Conservation (phyloP, 2,113 vertebrate genomes). For the Onychostoma macrolepis region DNA sequence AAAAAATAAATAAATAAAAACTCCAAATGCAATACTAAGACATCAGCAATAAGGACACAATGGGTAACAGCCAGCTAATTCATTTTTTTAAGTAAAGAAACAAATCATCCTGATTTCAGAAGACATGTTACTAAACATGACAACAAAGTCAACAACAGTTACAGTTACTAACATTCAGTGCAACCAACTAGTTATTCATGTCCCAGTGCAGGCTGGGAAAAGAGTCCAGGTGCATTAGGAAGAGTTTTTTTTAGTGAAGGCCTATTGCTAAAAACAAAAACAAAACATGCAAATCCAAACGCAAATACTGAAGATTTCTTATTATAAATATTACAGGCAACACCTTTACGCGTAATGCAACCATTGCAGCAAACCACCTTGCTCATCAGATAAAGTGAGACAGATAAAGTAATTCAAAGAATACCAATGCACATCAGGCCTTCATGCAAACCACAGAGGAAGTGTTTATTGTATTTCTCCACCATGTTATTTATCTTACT, state of each 20-base stretch:
- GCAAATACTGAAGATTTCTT: not conserved
- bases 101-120: not conserved
- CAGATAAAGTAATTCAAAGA: slow-evolving; percentile 23
- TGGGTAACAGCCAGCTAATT: not conserved
- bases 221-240: not conserved
- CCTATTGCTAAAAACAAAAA: not conserved
- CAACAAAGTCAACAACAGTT: not conserved
- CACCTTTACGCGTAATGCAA: not conserved
- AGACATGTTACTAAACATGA: not conserved
- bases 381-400: not conserved
- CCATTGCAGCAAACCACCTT: not conserved
- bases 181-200: not conserved
- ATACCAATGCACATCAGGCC: not conserved
- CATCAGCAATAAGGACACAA: not conserved
- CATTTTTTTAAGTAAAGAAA: not conserved
- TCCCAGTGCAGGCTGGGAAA: not conserved
- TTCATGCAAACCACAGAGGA: slow-evolving; percentile 33
- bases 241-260: too few relatives aligned
- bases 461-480: slow-evolving; percentile 26
- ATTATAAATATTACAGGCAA: not conserved
- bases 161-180: not conserved
- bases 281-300: too few relatives aligned
- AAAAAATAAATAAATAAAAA: not conserved
- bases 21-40: not conserved
- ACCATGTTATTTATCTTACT: not conserved